phyloP scores from a whole-genome alignment of 2,888 invertebrate genomes.

The Sepioteuthis lessoniana region DNA sequence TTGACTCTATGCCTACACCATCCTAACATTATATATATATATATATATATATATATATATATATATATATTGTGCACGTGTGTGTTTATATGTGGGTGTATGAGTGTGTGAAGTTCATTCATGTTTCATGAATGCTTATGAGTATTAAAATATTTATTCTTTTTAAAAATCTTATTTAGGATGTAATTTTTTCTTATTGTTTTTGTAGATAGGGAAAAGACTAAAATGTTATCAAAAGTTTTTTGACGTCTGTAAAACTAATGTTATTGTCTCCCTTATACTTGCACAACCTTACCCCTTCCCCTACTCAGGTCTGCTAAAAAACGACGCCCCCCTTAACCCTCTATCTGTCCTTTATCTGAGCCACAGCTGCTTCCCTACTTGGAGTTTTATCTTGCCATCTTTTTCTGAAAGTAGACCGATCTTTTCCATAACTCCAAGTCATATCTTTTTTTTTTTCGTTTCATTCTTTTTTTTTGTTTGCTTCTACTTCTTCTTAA shows the following conservation, averaged over 20 bases:
- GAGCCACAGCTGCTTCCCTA: background rate
- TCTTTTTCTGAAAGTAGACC: background rate
- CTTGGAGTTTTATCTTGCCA: background rate
- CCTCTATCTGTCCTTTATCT: background rate
- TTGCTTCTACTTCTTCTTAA: background rate
- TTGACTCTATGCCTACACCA: too few relatives aligned
- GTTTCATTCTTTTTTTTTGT: background rate
- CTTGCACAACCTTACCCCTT: background rate
- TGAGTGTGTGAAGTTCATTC: too few relatives aligned
- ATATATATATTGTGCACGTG: too few relatives aligned
- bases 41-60: too few relatives aligned
- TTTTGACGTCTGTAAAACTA: background rate
- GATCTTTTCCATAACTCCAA: background rate
- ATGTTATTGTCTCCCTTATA: slow-evolving; percentile 2
- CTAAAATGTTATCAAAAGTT: background rate
- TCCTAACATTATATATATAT: too few relatives aligned
- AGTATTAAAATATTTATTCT: too few relatives aligned
- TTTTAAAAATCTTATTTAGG: too few relatives aligned
- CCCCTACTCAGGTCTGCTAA: background rate
- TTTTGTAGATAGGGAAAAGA: too few relatives aligned
- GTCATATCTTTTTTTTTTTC: background rate
- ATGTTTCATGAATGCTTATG: too few relatives aligned
- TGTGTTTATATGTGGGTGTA: too few relatives aligned
- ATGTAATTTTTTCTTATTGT: too few relatives aligned
- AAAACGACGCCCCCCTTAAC: background rate